Conservation (phyloP, 2,797 vertebrate genomes). For the Potorous gilbertii region DNA sequence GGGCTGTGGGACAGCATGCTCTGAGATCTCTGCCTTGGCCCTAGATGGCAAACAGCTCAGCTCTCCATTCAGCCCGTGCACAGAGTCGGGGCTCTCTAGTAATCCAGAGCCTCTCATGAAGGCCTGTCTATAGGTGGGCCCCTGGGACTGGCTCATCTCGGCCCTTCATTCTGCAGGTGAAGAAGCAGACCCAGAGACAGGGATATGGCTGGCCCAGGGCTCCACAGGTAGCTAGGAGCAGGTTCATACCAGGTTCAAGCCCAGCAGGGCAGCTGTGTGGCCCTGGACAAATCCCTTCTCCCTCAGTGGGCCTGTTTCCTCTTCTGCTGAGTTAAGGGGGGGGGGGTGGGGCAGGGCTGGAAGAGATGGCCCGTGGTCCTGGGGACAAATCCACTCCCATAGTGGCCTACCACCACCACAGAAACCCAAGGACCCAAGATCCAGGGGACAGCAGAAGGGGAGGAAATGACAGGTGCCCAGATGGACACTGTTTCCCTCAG, state of each 20-base stretch:
- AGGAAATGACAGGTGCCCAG: slow-evolving; percentile 68
- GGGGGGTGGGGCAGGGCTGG: slow-evolving; percentile 67
- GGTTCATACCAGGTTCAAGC: not conserved
- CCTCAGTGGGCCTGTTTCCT: not conserved
- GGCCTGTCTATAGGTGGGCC: not conserved
- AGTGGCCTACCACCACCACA: not conserved
- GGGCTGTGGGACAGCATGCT: slow-evolving; percentile 8
- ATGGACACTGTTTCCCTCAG: slow-evolving; percentile 62
- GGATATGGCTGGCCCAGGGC: not conserved
- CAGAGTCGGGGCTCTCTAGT: not conserved
- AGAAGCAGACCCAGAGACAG: slow-evolving; percentile 64
- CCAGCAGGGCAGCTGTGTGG: not conserved
- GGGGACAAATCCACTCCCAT: slow-evolving; percentile 76
- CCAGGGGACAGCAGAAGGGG: slow-evolving; percentile 45
- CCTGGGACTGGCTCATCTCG: not conserved
- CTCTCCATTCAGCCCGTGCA: slow-evolving; percentile 49
- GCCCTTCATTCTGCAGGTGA: not conserved
- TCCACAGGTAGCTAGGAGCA: not conserved
- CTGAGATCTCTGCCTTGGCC: not conserved
- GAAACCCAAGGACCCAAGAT: not conserved
- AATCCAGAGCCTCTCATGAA: not conserved
- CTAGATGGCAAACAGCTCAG: slow-evolving; percentile 12
- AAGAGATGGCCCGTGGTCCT: slow-evolving; percentile 76
- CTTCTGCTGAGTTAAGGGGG: slow-evolving; percentile 7
- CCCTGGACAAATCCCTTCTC: not conserved